These are phyloP conservation scores for Poicephalus gulielmi DNA, from an alignment of 2,113 vertebrate species.

Conservation along the genomic window DNA sequence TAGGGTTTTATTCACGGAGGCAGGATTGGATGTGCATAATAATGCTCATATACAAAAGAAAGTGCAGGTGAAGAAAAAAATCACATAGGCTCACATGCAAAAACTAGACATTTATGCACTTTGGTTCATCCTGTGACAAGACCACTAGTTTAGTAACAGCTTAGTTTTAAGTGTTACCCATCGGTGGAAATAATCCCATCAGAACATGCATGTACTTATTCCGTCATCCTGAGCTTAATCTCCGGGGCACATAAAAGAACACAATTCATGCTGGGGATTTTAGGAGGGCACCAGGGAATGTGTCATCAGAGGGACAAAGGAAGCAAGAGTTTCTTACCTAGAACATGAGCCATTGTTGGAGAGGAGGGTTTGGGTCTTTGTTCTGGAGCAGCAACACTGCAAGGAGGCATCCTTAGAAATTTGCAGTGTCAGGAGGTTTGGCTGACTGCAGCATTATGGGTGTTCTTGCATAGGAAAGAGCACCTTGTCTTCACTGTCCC, in stretches of 20 bases:
- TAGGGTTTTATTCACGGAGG: not conserved
- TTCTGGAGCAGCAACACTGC: not conserved
- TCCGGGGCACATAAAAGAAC: not conserved
- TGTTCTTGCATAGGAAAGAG: not conserved
- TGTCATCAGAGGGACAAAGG: not conserved
- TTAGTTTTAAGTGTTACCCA: not conserved
- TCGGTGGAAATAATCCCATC: not conserved
- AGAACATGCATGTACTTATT: not conserved
- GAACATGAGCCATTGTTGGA: not conserved
- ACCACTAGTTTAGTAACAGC: not conserved
- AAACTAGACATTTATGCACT: not conserved
- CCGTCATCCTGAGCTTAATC: not conserved
- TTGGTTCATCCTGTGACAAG: not conserved
- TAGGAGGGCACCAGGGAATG: not conserved
- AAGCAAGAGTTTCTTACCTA: not conserved
- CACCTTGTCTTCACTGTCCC: not conserved
- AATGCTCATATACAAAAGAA: not conserved
- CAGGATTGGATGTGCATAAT: not conserved
- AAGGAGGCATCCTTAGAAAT: not conserved
- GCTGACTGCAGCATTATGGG: not conserved
- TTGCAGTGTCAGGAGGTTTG: not conserved
- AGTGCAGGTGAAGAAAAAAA: not conserved
- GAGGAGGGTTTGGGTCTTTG: not conserved
- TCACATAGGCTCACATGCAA: rapidly evolving
- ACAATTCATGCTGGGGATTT: not conserved